Evolutionary conservation across 2,888 invertebrate genomes (phyloP).

Genomic region (Patella depressa): DNA sequence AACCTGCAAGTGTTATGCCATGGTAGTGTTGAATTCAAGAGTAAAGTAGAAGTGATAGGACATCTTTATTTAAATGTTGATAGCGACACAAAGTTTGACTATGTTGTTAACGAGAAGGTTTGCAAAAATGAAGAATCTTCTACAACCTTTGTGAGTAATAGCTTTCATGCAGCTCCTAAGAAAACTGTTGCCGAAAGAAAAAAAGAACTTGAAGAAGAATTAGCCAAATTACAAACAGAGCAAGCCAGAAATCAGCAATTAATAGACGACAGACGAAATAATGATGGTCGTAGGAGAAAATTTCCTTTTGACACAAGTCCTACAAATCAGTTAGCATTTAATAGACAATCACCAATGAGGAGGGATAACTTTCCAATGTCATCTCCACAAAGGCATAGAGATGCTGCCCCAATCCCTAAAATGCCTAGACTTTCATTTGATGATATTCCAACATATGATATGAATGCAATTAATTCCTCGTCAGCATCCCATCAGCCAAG

Average conservation of each 20-base stretch:
- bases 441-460: neutral
- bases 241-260: neutral
- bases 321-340: too few species aligned
- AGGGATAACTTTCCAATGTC: too few species aligned
- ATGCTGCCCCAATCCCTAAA: too few species aligned
- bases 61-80: constrained; percentile 42
- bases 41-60: constrained; percentile 37
- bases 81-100: constrained; percentile 38
- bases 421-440: neutral
- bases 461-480: neutral
- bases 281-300: too few species aligned
- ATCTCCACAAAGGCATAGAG: too few species aligned
- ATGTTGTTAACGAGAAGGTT: constrained; percentile 40
- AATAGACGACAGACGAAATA: neutral
- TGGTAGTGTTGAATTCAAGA: constrained; percentile 40
- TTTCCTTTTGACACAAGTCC: too few species aligned
- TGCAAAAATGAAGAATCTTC: constrained; percentile 39
- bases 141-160: constrained; percentile 40
- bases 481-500: neutral
- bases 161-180: constrained; percentile 38
- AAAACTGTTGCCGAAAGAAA: constrained; percentile 2
- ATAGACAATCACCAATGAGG: too few species aligned
- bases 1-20: constrained; percentile 40
- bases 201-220: constrained; percentile 3
- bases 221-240: neutral